Evolutionary conservation across 1,140 invertebrate genomes (phyloP), one percentile per base, ranked within the genome.

Genomic region (Panagrolaimus sp.): DNA sequence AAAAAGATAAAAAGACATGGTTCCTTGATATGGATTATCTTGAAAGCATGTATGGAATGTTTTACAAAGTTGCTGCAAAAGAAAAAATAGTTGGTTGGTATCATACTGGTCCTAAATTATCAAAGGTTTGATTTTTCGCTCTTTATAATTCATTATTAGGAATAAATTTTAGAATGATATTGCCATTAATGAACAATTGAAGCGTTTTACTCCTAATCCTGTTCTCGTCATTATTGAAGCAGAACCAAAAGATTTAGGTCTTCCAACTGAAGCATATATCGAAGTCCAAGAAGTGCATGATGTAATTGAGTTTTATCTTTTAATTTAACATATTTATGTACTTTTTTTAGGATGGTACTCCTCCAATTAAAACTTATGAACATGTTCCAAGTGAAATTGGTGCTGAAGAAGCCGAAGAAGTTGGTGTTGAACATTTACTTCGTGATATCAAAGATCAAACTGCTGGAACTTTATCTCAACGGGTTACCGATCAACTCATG

Each of bases 391-490:
- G 95, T 87, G 96, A 98, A 88, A 99, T 99, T 84, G 96, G 96
- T 28, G 96, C 96, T n/a, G 96, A 99, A 86, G 96, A 99, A 85
- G 96, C 96, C 2, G 96, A 99, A 84, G 96, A 99, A 88, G 96
- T 99, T 65, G 96, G 96, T 63, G 96, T 99, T 0, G 96, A 99
- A 84, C 96, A 99, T 88, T 86, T 99, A 68, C 84, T 99, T 7
- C 88, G 87, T 80, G 96, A 98, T 83, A 98, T 98, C 72, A 98
- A 98, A 86, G 96, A 99, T 84, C 97, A 96, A 32, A 98, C 96
- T 17, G 93, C 98, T 46, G 96, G 96, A 17, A 96, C 95, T 67
- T 87, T 99, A 0, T 97, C 94, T 44, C 96, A 99, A 85, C 88
- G 94, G 78, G 91, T 99, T 43, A 98, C 94, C 9, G 96, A 95